Evolutionary conservation across 2,113 vertebrate genomes (phyloP).

Genomic region (Mesoclemmys tuberculata): DNA sequence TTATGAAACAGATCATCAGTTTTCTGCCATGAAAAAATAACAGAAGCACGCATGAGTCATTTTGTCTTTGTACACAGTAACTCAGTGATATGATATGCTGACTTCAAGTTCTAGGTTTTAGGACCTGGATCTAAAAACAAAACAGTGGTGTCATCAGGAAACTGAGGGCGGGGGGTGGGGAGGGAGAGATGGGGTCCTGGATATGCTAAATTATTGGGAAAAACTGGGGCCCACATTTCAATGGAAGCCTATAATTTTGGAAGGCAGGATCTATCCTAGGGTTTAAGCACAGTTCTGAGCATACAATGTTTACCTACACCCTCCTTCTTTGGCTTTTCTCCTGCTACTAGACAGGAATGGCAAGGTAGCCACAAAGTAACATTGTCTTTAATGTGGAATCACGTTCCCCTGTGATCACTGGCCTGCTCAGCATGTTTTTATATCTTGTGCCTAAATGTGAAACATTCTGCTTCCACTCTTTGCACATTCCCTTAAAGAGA

Average conservation of each 20-base stretch:
- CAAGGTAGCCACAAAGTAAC: not conserved
- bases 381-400: not conserved
- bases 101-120: not conserved
- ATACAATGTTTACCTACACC: not conserved
- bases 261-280: not conserved
- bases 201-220: not conserved
- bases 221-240: not conserved
- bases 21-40: constrained; percentile 17
- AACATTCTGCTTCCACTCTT: not conserved
- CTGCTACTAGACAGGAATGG: not conserved
- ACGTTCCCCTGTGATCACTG: not conserved
- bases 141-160: not conserved
- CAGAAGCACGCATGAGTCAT: constrained; percentile 4
- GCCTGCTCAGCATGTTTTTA: not conserved
- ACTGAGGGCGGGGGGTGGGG: not conserved
- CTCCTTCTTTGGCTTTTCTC: not conserved
- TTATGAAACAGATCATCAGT: constrained; percentile 67
- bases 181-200: not conserved
- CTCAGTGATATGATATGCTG: not conserved
- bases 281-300: not conserved
- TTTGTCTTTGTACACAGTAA: constrained; percentile 19
- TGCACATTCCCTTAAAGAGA: not conserved
- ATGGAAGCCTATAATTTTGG: not conserved
- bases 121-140: not conserved
- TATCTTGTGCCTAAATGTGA: not conserved